A percentile compares a stretch with the other conserved stretches of the same genome.
Evolutionary conservation across 2,888 invertebrate genomes (phyloP).

Genomic region (Melanchra persicariae): DNA sequence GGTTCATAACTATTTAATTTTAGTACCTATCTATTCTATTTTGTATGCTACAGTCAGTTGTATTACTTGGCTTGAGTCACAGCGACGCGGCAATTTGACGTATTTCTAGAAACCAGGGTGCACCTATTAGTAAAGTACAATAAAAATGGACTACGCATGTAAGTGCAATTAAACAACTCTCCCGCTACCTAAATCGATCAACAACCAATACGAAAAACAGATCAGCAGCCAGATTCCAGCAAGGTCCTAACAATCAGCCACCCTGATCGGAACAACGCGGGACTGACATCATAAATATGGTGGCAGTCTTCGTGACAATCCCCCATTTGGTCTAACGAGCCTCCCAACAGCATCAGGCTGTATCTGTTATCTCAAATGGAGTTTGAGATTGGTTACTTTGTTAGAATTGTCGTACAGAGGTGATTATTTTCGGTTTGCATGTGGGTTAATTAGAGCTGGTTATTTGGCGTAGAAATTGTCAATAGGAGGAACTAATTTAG

Average conservation of each 20-base stretch:
- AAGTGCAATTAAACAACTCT: neutral
- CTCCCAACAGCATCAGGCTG: conserved; percentile 64
- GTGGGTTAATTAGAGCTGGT: conserved; percentile 40
- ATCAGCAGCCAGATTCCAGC: conserved; percentile 55
- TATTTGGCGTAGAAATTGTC: conserved; percentile 9
- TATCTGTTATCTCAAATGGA: conserved; percentile 73
- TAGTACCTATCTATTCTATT: too few relatives aligned
- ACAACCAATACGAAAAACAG: conserved; percentile 42
- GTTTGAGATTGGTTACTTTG: conserved; percentile 60
- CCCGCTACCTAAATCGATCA: neutral
- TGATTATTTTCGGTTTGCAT: conserved; percentile 41
- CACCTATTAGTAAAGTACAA: too few relatives aligned
- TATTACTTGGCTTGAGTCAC: neutral
- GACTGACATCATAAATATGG: conserved; percentile 72
- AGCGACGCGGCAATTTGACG: too few relatives aligned
- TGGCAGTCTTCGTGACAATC: conserved; percentile 75
- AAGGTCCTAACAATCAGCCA: conserved; percentile 59
- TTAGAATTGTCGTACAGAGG: conserved; percentile 25
- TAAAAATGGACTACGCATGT: too few relatives aligned
- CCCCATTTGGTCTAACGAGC: conserved; percentile 72
- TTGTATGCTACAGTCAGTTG: neutral
- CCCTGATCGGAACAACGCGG: conserved; percentile 67
- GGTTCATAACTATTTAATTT: too few relatives aligned
- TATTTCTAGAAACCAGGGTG: neutral
- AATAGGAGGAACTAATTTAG: neutral